Evolutionary conservation across 2,113 vertebrate species (phyloP), one percentile per base, ranked within the genome.

Genomic region (Brachirus orientalis): DNA sequence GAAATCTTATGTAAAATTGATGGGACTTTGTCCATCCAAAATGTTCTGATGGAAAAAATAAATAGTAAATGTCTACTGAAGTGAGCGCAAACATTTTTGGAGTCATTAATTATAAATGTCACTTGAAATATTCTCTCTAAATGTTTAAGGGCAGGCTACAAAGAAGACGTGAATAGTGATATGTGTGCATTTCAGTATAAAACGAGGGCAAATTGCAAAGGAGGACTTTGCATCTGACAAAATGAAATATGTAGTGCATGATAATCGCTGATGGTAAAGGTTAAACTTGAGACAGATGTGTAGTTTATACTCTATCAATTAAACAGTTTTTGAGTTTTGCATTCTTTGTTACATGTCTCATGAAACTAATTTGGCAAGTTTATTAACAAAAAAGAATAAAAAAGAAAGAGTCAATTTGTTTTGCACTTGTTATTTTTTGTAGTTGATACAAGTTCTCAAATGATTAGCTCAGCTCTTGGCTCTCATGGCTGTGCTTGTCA

Each of bases 321-420:
- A 16, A 20, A 77, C 53, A 65, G 28, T 56, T 75, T 80, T 61
- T 79, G 4, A 37, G 33, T 64, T 69, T 63, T 59, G 46, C 64
- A 55, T 66, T 82, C 48, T 78, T 67, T 80, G 45, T 79, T 61
- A 71, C 75, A 82, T 75, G 50, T 89, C 59, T 75, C 73, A 84
- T 86, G 50, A 82, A 87, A 90, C 72, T 63, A 89, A 82, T 91
- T 89, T 91, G 85, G 84, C 85, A 88, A 90, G 76, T 86, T 75
- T 60, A 80, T 85, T 43, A 28, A 28, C 28, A 3, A 28, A 28
- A 28, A 28, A 28, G 51, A 79, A 86, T 86, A 83, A 71, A 14
- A 33, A 9, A 50, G 48, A 72, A 44, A 61, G 28, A 85, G 72
- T 77, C 57, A 75, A 57, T 70, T 79, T 9, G 18, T 63, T 82